These are phyloP conservation scores for Tamandua tetradactyla DNA, from an alignment of 2,797 vertebrate genomes.

Conservation along the genomic window DNA sequence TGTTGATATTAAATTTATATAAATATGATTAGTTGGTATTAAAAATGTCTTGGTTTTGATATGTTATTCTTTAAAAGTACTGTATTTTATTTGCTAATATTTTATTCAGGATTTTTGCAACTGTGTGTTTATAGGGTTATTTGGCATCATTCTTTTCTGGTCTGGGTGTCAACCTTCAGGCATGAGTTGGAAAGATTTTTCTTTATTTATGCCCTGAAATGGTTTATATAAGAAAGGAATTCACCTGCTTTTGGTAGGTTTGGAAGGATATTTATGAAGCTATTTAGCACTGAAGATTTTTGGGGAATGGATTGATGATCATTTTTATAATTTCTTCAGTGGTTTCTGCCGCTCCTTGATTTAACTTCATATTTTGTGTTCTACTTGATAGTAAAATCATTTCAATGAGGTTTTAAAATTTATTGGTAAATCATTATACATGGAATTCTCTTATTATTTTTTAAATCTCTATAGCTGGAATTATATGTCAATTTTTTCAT, in stretches of 20 bases:
- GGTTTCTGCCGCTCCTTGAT: neutral
- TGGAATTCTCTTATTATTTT: no score
- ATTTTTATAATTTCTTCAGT: neutral
- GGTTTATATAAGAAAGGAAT: neutral
- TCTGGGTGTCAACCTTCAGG: neutral
- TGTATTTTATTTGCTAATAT: neutral
- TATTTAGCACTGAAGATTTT: neutral
- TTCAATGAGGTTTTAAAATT: conserved; percentile 1
- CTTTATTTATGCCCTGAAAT: neutral
- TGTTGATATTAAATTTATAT: no score
- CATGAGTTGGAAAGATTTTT: neutral
- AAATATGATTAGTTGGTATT: neutral
- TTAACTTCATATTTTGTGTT: neutral
- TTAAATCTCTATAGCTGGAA: neutral
- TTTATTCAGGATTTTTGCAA: neutral
- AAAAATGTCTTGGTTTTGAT: neutral
- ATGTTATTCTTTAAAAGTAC: neutral
- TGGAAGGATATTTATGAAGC: neutral
- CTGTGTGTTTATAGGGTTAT: neutral
- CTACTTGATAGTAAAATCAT: neutral
- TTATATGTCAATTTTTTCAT: neutral
- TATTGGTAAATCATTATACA: no score
- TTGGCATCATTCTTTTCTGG: neutral
- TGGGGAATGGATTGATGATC: neutral
- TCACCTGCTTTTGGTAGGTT: neutral